phyloP scores from a whole-genome alignment of 2,888 invertebrate species.

The Cerastis rubricosa region DNA sequence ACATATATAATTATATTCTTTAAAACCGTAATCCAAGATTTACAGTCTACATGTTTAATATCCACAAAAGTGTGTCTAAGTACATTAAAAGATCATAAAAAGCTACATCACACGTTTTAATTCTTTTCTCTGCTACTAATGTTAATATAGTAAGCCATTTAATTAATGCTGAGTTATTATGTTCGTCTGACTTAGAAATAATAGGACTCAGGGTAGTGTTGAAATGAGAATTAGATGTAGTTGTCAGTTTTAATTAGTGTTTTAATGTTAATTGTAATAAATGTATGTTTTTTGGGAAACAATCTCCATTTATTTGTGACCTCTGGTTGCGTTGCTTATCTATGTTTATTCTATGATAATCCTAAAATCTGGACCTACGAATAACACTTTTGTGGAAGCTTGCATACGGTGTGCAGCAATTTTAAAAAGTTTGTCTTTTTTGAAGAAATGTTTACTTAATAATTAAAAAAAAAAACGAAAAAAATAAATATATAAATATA shows the following conservation, averaged over 20 bases:
- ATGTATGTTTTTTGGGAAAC: not conserved
- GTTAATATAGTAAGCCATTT: conserved; percentile 33
- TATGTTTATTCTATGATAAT: not conserved
- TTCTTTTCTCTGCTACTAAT: conserved; percentile 27
- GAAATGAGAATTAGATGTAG: conserved; percentile 31
- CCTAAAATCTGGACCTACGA: too few species aligned
- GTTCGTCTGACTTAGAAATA: conserved; percentile 25
- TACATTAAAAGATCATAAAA: conserved; percentile 29
- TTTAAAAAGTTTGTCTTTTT: too few species aligned
- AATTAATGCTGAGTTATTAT: conserved; percentile 30
- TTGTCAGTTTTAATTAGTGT: conserved; percentile 1
- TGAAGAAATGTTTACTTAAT: too few species aligned
- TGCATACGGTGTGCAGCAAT: too few species aligned
- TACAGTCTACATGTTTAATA: not conserved
- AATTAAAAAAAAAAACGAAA: too few species aligned
- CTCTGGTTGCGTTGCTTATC: not conserved
- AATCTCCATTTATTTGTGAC: not conserved
- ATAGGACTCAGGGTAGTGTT: not conserved
- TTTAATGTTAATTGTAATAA: not conserved
- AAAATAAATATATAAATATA: too few species aligned
- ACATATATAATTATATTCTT: too few species aligned
- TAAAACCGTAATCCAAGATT: not conserved
- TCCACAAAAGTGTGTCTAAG: not conserved
- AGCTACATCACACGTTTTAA: conserved; percentile 19
- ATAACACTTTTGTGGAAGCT: too few species aligned